A percentile compares a stretch with the other conserved stretches of the same genome.
These are phyloP conservation scores for Drosophila leonis DNA, from an alignment of 2,888 invertebrate genomes.

Conservation along the genomic window DNA sequence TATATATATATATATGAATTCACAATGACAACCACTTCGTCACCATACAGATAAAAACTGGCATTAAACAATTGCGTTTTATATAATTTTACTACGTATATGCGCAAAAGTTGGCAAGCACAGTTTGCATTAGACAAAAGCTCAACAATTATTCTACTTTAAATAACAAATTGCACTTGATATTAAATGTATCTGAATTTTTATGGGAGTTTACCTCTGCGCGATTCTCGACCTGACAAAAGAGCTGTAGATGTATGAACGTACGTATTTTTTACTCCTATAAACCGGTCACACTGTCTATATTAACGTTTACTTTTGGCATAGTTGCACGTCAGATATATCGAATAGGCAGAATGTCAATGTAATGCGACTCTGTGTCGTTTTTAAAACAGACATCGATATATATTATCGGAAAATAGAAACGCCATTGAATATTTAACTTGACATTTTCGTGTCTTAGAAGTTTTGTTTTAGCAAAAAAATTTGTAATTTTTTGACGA, in stretches of 20 bases:
- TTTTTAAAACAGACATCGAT: constrained; percentile 17
- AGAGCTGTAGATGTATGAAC: constrained; percentile 45
- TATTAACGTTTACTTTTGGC: not conserved
- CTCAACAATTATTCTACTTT: constrained; percentile 33
- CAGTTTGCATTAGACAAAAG: constrained; percentile 47
- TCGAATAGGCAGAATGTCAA: constrained; percentile 7
- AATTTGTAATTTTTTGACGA: constrained; percentile 15
- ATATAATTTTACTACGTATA: constrained; percentile 66
- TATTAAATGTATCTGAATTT: constrained; percentile 35
- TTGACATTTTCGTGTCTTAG: constrained; percentile 20
- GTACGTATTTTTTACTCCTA: constrained; percentile 17
- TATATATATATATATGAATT: constrained; percentile 47
- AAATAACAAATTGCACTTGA: constrained; percentile 58
- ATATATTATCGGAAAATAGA: constrained; percentile 14
- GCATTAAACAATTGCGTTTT: constrained; percentile 69
- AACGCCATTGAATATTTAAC: constrained; percentile 51
- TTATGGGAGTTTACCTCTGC: constrained; percentile 74
- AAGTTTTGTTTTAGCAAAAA: constrained; percentile 17
- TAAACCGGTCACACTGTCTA: constrained; percentile 25
- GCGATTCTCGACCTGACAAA: constrained; percentile 63
- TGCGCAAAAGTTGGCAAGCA: constrained; percentile 43
- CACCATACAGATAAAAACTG: constrained; percentile 75
- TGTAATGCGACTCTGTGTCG: constrained; percentile 2
- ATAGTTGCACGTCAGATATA: constrained; percentile 3
- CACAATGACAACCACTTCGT: constrained; percentile 80